These are phyloP conservation scores for Gila robusta DNA, from an alignment of 2,797 vertebrate species.

Conservation along the genomic window DNA sequence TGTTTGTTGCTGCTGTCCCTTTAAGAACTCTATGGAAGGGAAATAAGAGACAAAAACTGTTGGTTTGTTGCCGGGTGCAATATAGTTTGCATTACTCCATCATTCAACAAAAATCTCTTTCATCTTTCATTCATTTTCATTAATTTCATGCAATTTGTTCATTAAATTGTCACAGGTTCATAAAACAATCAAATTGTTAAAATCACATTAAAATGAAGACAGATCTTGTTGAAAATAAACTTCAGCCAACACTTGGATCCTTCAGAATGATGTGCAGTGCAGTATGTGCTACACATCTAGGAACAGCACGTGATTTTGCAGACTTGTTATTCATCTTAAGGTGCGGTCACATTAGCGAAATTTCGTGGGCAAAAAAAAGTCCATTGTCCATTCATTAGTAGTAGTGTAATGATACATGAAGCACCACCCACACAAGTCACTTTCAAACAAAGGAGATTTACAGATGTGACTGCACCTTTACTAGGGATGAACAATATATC, in stretches of 20 bases:
- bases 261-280: neutral
- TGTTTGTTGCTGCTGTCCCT: neutral
- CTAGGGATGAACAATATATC: neutral
- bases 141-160: neutral
- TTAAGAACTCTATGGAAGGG: neutral
- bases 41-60: neutral
- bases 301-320: neutral
- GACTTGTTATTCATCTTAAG: neutral
- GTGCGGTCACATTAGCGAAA: neutral
- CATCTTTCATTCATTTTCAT: too few species aligned
- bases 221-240: neutral
- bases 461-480: neutral
- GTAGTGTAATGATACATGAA: neutral
- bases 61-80: neutral
- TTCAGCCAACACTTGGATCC: neutral
- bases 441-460: neutral
- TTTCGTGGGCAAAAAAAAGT: neutral
- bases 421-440: neutral
- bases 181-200: constrained; percentile 1
- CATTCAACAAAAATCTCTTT: neutral
- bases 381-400: neutral
- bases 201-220: neutral
- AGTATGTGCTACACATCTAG: neutral
- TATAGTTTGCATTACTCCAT: neutral
- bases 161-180: neutral